Base-by-base conservation (phyloP, 2,113 vertebrate species). In the Brachypteracias leptosomus region DNA sequence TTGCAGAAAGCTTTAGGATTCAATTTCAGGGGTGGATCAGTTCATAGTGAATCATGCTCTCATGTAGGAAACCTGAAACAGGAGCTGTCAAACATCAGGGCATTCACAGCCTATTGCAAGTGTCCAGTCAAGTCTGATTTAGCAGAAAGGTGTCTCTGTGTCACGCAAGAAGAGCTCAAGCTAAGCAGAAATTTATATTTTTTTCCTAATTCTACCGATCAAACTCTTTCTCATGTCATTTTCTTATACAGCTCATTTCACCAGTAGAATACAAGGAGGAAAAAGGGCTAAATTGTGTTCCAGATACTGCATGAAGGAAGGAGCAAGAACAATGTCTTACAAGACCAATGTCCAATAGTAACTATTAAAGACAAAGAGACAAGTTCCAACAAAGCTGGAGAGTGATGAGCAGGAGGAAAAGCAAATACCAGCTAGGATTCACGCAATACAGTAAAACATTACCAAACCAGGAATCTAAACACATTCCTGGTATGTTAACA, bases 1-100 rank as follows among this genome's bases (percentile, higher is more conserved):
- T 93, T 96, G 93, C 79, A 93, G 95, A 93, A 96, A 96, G 95
- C 90, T 95, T 93, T 83, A 92, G 93, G 96, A 90, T 97, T 92
- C 81, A 94, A 55, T 97, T 97, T 96, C 94, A 95, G 72, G 58
- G 85, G 75, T 75, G 63, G 84, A 85, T 93, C 93, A 85, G 46
- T 88, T 89, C 79, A 61, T 38, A 91, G 86, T 80, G 95, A 96
- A 91, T 94, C 89, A 93, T 74, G 61, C 33, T 70, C 38, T 80
- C 75, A 51, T 35, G 61, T 73, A 94, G 72, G 87, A 94, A 90
- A 94, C 88, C 68, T 92, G 83, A 87, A 68, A 92, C 81, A 80
- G 49, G 85, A 95, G 78, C 93, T 94, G 93, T 95, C 96, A 97
- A 88, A 90, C 62, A 90, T 79, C 88, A 88, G 65, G 88, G 58